Evolutionary conservation across 2,888 invertebrate genomes (phyloP).

Genomic region (Steinernema scapterisci): DNA sequence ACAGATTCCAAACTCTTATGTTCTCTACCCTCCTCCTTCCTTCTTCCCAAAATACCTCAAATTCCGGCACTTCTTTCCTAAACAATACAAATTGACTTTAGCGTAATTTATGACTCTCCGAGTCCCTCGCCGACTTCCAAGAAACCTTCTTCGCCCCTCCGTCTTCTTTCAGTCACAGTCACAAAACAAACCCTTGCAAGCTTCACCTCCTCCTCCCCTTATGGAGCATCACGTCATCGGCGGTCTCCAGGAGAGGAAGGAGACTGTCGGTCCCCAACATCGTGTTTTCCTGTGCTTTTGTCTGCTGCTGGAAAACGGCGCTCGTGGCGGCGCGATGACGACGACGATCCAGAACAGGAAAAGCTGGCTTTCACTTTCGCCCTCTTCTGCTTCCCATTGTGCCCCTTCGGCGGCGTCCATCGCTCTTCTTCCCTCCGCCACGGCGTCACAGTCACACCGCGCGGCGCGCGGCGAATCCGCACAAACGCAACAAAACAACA

Average conservation of each 20-base stretch:
- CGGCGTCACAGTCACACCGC: slow-evolving; percentile 30
- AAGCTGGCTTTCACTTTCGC: slow-evolving; percentile 31
- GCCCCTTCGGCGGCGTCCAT: slow-evolving; percentile 28
- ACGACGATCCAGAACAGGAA: slow-evolving; percentile 31
- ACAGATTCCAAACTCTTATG: no score
- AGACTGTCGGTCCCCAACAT: neutral
- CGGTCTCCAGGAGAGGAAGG: neutral
- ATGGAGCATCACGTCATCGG: slow-evolving; percentile 11
- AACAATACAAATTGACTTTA: slow-evolving; percentile 11
- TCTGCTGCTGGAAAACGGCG: slow-evolving; percentile 23
- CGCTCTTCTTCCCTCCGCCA: neutral
- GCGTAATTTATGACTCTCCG: slow-evolving; percentile 13
- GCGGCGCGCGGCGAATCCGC: slow-evolving; percentile 26
- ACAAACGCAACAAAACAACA: slow-evolving; percentile 30
- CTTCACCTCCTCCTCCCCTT: neutral
- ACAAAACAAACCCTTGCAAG: neutral
- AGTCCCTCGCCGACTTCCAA: neutral
- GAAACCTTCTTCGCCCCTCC: neutral
- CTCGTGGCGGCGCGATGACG: neutral
- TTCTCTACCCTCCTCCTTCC: no score
- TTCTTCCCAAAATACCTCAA: neutral
- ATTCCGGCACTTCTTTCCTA: neutral
- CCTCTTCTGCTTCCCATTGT: slow-evolving; percentile 19
- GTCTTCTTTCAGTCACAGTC: slow-evolving; percentile 5
- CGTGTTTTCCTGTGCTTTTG: slow-evolving; percentile 26